These are phyloP conservation scores for Caenorhabditis panamensis DNA, from an alignment of 2,888 invertebrate genomes.

Conservation along the genomic window DNA sequence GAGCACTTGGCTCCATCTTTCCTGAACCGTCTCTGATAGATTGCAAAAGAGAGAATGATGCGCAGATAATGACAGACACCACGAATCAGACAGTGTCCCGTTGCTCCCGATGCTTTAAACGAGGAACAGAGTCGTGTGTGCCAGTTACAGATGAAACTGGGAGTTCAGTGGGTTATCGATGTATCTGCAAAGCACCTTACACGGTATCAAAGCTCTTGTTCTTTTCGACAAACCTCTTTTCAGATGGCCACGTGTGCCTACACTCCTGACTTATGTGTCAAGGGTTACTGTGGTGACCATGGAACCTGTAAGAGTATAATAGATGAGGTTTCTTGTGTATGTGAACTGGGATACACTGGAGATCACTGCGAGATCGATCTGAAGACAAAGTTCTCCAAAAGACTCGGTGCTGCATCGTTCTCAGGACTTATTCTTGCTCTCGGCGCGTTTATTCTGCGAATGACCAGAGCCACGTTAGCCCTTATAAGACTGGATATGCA, in stretches of 20 bases:
- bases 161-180: background rate
- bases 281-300: conserved; percentile 9
- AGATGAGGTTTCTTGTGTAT: background rate
- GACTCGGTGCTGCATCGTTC: background rate
- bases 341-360: conserved; percentile 20
- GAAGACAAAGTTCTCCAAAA: background rate
- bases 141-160: background rate
- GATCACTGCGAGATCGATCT: conserved; percentile 10
- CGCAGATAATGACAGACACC: background rate
- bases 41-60: conserved; percentile 1
- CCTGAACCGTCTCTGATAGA: conserved; percentile 28
- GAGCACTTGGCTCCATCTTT: conserved; percentile 17
- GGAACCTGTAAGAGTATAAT: conserved; percentile 8
- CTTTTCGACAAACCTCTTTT: background rate
- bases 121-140: conserved; percentile 10
- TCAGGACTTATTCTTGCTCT: conserved; percentile 12
- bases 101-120: conserved; percentile 1
- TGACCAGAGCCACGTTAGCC: background rate
- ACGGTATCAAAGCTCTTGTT: background rate
- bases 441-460: background rate
- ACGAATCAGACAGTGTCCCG: conserved; percentile 16
- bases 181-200: background rate
- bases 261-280: background rate
- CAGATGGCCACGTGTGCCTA: conserved; percentile 23
- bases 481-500: conserved; percentile 12